These are phyloP conservation scores for Muntiacus reevesi DNA, from an alignment of 2,113 vertebrate genomes.

Conservation along the genomic window DNA sequence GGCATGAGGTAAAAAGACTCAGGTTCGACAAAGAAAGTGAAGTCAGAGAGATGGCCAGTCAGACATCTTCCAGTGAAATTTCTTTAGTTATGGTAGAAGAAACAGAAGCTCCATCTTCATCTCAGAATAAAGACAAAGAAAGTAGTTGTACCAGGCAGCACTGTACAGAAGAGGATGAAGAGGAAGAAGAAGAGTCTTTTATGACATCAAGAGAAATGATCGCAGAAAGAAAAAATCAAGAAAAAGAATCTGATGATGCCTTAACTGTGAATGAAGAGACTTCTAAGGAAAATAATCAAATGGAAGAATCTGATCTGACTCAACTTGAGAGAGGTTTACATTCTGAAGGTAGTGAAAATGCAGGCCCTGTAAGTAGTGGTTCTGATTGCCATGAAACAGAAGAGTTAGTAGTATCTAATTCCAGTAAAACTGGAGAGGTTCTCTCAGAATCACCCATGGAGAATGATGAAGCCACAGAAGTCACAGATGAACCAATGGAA, in stretches of 20 bases:
- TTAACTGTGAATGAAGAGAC: conserved; percentile 85
- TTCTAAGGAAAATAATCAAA: conserved; percentile 87
- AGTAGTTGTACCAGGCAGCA: conserved; percentile 78
- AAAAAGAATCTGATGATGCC: conserved; percentile 86
- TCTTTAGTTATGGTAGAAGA: conserved; percentile 84
- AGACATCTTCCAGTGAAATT: conserved; percentile 78
- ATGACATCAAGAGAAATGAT: conserved; percentile 87
- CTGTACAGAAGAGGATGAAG: conserved; percentile 85
- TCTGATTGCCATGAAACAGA: conserved; percentile 83
- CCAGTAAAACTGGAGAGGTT: conserved; percentile 85
- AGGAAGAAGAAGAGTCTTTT: conserved; percentile 87
- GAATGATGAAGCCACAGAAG: conserved; percentile 88
- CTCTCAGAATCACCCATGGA: conserved; percentile 89
- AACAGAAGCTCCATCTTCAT: conserved; percentile 81
- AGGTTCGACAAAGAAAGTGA: conserved; percentile 91
- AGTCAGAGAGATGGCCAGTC: conserved; percentile 77
- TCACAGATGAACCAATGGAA: conserved; percentile 95
- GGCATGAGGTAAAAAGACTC: conserved; percentile 95
- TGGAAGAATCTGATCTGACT: conserved; percentile 91
- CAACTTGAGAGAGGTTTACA: conserved; percentile 81
- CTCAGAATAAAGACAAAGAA: conserved; percentile 87
- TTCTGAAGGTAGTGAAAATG: conserved; percentile 83
- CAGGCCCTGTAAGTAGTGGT: conserved; percentile 83
- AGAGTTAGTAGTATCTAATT: conserved; percentile 78
- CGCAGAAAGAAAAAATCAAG: conserved; percentile 81